These are phyloP conservation scores for Vespertilio murinus DNA, from an alignment of 2,797 vertebrate species.

Conservation along the genomic window DNA sequence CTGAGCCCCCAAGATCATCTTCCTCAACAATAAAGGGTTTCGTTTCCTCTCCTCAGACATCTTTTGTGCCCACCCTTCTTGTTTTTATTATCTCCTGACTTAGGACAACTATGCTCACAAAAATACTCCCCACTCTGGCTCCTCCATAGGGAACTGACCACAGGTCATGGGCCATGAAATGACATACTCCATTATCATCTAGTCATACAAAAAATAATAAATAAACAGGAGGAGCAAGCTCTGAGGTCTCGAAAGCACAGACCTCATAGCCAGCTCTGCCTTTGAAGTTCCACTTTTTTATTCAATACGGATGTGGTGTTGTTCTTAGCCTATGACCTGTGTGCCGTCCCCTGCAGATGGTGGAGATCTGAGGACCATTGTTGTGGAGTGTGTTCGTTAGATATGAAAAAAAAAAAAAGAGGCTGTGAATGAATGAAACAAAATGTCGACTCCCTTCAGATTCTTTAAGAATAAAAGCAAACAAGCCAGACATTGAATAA, in stretches of 20 bases:
- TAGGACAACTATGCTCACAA: slow-evolving; percentile 51
- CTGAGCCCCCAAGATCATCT: slow-evolving; percentile 52
- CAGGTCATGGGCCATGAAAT: slow-evolving; percentile 70
- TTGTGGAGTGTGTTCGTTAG: slow-evolving; percentile 77
- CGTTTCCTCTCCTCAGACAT: slow-evolving; percentile 31
- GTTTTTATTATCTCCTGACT: slow-evolving; percentile 67
- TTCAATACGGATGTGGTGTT: slow-evolving; percentile 69
- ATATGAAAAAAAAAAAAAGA: slow-evolving; percentile 77
- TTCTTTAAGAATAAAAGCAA: slow-evolving; percentile 75
- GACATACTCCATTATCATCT: slow-evolving; percentile 72
- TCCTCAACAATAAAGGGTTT: slow-evolving; percentile 51
- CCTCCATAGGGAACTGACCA: slow-evolving; percentile 57
- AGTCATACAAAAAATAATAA: slow-evolving; percentile 80
- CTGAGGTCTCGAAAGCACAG: slow-evolving; percentile 76
- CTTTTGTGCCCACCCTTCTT: slow-evolving; percentile 60
- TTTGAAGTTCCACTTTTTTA: slow-evolving; percentile 78
- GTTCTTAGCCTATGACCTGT: slow-evolving; percentile 75
- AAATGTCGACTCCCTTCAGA: slow-evolving; percentile 72
- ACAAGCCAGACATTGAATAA: slow-evolving; percentile 51
- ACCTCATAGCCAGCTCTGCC: slow-evolving; percentile 68
- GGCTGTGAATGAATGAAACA: slow-evolving; percentile 78
- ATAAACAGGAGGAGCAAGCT: slow-evolving; percentile 79
- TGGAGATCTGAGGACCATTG: slow-evolving; percentile 80
- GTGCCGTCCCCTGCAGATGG: slow-evolving; percentile 74
- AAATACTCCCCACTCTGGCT: slow-evolving; percentile 57